Evolutionary conservation across 2,113 vertebrate species (phyloP), one percentile per base, ranked within the genome.

Genomic region (Aegithalos caudatus): DNA sequence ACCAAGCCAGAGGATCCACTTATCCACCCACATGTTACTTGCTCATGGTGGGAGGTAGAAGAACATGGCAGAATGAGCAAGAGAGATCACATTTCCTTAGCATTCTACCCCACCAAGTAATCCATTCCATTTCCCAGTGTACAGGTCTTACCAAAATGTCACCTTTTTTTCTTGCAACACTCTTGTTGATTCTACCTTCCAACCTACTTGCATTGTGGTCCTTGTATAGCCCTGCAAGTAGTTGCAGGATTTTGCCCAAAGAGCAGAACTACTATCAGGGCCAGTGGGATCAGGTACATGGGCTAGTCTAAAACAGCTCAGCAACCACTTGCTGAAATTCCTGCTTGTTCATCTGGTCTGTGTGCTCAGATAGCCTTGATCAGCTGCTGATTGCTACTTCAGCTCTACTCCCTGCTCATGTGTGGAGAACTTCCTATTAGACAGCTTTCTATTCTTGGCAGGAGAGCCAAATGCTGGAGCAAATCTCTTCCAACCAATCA

Each of bases 401-500:
- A 87, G 40, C 66, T 79, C n/a, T 77, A 11, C 40, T 77, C 71
- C 25, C 35, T 66, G 47, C 33, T 83, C 13, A 4, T 31, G 20
- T 18, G 38, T 20, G 28, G 67, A 84, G 45, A 47, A 73, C 45
- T 91, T 92, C 65, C 80, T 92, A 82, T 76, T 58, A 89, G 67
- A 57, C 54, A 90, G 82, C 35, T 96, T 92, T 89, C 83, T 96
- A 94, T 98, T 98, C 97, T 98, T 97, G 98, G 98, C 98, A 97
- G 62, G 81, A 98, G 98, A 98, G 97, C 81, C 64, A 96, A 98
- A 97, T 96, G 96, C 98, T 98, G 97, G 98, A 92, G 97, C 95
- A 98, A 98, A 98, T 98, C 98, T 98, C 97, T 98, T 97, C 97
- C 96, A 97, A 97, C 96, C 67, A 95, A 98, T 99, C 98, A 97